Conservation (phyloP, 1,140 invertebrate genomes). For the Leptopilina boulardi region DNA sequence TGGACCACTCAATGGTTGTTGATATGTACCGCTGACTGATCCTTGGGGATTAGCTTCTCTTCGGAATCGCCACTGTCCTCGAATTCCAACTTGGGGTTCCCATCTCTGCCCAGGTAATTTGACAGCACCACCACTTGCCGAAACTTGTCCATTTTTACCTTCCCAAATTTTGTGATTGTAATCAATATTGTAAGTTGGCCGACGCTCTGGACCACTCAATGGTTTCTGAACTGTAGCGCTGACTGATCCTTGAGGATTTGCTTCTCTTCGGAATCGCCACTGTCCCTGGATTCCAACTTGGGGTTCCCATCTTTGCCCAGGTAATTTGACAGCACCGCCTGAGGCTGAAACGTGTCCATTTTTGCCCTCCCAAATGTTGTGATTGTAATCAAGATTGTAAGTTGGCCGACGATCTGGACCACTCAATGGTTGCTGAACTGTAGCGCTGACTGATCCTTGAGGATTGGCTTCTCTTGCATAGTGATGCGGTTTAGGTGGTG, state of each 20-base stretch:
- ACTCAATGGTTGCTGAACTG: conserved; percentile 53
- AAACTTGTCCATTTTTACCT: conserved; percentile 55
- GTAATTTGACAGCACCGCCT: conserved; percentile 54
- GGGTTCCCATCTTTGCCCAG: conserved; percentile 55
- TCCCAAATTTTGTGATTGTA: conserved; percentile 59
- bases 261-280: conserved; percentile 44
- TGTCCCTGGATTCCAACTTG: conserved; percentile 54
- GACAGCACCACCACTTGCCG: conserved; percentile 52
- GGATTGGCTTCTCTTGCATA: conserved; percentile 39
- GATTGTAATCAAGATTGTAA: conserved; percentile 57
- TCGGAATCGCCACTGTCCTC: conserved; percentile 52
- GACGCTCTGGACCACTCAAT: too few species aligned
- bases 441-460: conserved; percentile 37
- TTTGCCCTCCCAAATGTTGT: conserved; percentile 56
- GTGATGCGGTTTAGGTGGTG: conserved; percentile 41
- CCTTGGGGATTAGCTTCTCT: too few species aligned
- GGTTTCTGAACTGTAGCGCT: too few species aligned
- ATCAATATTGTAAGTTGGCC: conserved; percentile 53
- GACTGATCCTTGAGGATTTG: too few species aligned
- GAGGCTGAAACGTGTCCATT: conserved; percentile 54
- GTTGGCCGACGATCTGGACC: conserved; percentile 12
- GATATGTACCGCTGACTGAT: conserved; percentile 42
- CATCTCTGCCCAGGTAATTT: conserved; percentile 55
- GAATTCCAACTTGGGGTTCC: conserved; percentile 56
- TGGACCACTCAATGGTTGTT: conserved; percentile 54